A percentile compares a stretch with the other conserved stretches of the same genome.
These are phyloP conservation scores for Buceros bicornis DNA, from an alignment of 2,797 vertebrate genomes.

Conservation along the genomic window DNA sequence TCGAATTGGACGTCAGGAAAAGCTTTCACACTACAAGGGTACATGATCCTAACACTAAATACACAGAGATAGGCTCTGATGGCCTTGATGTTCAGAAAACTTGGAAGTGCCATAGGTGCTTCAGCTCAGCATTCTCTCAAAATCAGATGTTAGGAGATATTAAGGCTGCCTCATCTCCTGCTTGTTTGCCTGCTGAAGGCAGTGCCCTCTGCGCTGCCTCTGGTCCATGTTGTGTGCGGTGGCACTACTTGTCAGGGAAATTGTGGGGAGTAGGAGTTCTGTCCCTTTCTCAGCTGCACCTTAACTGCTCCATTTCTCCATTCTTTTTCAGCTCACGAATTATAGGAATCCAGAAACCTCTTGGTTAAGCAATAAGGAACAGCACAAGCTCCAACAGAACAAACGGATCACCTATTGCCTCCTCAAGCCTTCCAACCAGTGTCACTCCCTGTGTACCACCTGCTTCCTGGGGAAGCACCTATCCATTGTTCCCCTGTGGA, in stretches of 20 bases:
- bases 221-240: accelerated
- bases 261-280: background rate
- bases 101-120: background rate
- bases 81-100: background rate
- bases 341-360: background rate
- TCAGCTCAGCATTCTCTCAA: background rate
- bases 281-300: background rate
- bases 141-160: background rate
- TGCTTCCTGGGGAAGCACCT: background rate
- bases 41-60: background rate
- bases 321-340: background rate
- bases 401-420: background rate
- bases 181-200: background rate
- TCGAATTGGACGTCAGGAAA: background rate
- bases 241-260: background rate
- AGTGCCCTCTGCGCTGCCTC: background rate
- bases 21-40: background rate
- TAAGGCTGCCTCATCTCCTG: background rate
- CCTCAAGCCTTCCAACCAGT: background rate
- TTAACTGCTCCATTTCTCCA: background rate
- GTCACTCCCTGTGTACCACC: background rate
- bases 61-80: background rate
- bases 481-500: accelerated
- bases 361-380: background rate
- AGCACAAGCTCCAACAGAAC: background rate